These are phyloP conservation scores for Luscinia megarhynchos DNA, from an alignment of 2,797 vertebrate species.

Conservation along the genomic window DNA sequence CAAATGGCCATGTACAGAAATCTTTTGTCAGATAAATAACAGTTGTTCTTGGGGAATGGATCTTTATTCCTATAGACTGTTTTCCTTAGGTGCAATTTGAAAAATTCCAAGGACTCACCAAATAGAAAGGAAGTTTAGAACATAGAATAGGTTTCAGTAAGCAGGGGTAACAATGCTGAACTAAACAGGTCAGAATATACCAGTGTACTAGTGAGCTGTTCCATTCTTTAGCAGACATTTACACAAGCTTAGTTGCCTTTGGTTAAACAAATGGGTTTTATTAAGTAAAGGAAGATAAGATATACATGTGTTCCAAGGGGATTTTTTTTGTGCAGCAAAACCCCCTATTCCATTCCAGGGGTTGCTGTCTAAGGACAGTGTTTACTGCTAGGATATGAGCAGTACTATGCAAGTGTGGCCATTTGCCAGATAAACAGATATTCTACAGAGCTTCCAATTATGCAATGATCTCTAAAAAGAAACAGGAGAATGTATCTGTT, in stretches of 20 bases:
- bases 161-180: background rate
- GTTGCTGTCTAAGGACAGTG: slow-evolving; percentile 38
- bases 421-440: slow-evolving; percentile 66
- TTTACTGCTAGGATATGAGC: slow-evolving; percentile 50
- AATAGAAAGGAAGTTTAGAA: background rate
- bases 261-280: background rate
- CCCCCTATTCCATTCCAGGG: background rate
- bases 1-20: background rate
- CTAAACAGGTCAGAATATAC: background rate
- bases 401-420: slow-evolving; percentile 50
- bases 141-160: background rate
- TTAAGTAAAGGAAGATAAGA: background rate
- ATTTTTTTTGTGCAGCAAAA: background rate
- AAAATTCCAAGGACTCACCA: background rate
- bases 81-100: background rate
- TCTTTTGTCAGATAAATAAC: background rate
- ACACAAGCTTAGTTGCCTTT: background rate
- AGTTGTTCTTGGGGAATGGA: background rate
- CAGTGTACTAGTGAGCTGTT: background rate
- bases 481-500: slow-evolving; percentile 67
- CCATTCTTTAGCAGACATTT: background rate
- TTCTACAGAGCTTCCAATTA: slow-evolving; percentile 66
- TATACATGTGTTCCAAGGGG: background rate
- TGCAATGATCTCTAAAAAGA: slow-evolving; percentile 65
- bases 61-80: background rate